Base-by-base conservation (phyloP, 2,888 invertebrate species). In the Synanthedon formicaeformis region DNA sequence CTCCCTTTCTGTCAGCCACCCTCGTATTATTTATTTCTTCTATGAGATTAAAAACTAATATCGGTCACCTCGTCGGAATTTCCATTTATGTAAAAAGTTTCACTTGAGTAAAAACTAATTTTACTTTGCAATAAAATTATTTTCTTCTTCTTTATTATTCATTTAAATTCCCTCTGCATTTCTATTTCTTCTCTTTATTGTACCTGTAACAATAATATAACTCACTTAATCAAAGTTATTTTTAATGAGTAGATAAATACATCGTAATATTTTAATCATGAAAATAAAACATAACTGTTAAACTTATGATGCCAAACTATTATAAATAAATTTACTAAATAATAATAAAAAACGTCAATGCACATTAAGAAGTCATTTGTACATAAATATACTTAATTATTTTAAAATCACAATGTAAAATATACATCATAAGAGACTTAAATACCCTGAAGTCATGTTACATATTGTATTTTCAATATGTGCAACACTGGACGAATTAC, bases 1-100 rank as follows among this genome's bases (percentile, higher is more conserved):
- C 53, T 55, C 50, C 51, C 52, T 59, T 52, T 56, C 50, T 41
- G 52, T 54, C 58, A 57, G 60, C 60, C 60, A 60, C 57, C 51
- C 55, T 60, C 56, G 54, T 18, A 49, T 45, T 52, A 45, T 53
- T 13, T 52, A 48, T 53, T 40, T 51, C 52, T 54, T 40, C 53
- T 48, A 45, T 51, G 13, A 52, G 41, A 41, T 14, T 45, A 13
- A 45, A 41, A 18, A 49, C 55, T 40, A n/a, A 51, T 40, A 27
- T 54, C 49, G 41, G 52, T 40, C 51, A 34, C 41, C 52, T 27
- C n/a, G 13, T 45, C 45, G 45, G 45, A 45, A 14, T 23, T 52
- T 16, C 51, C 56, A 54, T 54, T 56, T 48, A 54, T 45, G 51
- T 48, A 40, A 14, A 48, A 53, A 23, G 16, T 49, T 41, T 23